phyloP scores from a whole-genome alignment of 2,797 vertebrate species.

The Myotis daubentonii region DNA sequence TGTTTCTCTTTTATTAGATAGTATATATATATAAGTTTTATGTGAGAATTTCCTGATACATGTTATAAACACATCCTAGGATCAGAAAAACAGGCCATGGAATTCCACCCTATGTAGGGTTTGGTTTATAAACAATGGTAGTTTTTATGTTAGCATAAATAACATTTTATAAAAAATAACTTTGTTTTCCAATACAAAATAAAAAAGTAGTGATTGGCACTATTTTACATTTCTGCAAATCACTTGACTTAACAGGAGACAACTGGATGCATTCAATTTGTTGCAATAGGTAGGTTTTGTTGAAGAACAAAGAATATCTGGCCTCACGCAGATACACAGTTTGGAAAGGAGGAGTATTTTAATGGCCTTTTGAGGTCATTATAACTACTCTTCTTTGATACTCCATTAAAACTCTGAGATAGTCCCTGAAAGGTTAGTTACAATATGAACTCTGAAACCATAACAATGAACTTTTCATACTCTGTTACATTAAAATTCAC shows the following conservation, averaged over 20 bases:
- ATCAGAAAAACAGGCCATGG: constrained; percentile 8
- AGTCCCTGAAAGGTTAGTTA: constrained; percentile 32
- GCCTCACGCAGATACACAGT: neutral
- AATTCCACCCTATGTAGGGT: neutral
- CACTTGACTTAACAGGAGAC: constrained; percentile 39
- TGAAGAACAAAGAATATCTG: neutral
- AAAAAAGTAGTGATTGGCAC: neutral
- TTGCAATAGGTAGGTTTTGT: neutral
- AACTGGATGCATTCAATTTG: neutral
- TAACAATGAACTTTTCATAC: constrained; percentile 5
- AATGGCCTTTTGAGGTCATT: constrained; percentile 25
- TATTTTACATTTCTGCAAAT: constrained; percentile 51
- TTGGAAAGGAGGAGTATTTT: constrained; percentile 7
- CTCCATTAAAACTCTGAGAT: constrained; percentile 15
- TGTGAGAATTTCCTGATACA: neutral
- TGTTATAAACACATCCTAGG: neutral
- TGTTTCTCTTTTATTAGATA: no score
- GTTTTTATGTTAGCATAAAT: neutral
- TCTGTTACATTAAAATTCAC: constrained; percentile 38
- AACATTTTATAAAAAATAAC: constrained; percentile 37
- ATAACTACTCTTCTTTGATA: constrained; percentile 9
- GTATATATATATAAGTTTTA: neutral
- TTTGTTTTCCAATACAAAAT: constrained; percentile 17
- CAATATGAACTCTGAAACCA: constrained; percentile 18
- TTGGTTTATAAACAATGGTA: neutral